Percentiles rank a stretch among this genome's conserved stretches.
phyloP scores from a whole-genome alignment of 2,797 vertebrate species.

The Myiothlypis chrysogaster region DNA sequence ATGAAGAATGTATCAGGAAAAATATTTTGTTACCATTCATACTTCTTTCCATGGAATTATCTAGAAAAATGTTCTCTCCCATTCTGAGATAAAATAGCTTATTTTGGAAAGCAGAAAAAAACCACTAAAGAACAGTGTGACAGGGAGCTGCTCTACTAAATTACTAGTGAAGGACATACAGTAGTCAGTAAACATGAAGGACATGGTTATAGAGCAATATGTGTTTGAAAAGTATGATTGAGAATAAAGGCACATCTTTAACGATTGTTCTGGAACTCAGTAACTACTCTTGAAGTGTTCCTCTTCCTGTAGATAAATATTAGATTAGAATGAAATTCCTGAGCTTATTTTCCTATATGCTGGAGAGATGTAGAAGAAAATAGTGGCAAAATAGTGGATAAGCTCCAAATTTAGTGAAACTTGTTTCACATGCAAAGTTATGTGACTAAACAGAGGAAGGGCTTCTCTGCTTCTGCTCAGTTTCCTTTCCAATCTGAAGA shows the following conservation, averaged over 20 bases:
- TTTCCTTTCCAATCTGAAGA: background rate
- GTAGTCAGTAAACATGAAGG: background rate
- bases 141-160: background rate
- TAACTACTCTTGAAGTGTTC: background rate
- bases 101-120: background rate
- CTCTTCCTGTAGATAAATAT: background rate
- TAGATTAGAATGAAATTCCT: background rate
- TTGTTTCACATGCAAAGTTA: background rate
- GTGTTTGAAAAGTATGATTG: background rate
- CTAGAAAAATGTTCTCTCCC: background rate
- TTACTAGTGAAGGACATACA: background rate
- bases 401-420: background rate
- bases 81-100: background rate
- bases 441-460: background rate
- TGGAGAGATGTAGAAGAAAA: background rate
- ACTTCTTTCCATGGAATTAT: background rate
- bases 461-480: background rate
- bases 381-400: background rate
- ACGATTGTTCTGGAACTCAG: background rate
- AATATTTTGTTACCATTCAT: background rate
- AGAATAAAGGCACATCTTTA: background rate
- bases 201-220: background rate
- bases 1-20: background rate
- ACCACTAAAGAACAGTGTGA: rapidly evolving
- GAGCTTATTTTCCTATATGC: background rate